Conservation (phyloP, 2,797 vertebrate species). For the Falco novaeseelandiae region DNA sequence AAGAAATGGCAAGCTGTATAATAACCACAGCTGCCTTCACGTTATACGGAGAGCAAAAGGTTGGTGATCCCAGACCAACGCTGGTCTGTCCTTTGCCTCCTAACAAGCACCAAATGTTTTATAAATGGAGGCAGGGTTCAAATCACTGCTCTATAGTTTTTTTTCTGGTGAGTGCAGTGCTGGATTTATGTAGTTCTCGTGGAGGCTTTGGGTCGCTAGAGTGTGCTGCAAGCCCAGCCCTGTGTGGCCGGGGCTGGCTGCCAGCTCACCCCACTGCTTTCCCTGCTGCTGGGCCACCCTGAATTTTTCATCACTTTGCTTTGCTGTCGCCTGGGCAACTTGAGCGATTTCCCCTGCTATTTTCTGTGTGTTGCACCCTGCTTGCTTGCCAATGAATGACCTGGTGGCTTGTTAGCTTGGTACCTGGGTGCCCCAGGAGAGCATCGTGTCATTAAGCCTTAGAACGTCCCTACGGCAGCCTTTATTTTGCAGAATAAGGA, state of each 20-base stretch:
- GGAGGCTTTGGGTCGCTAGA: constrained; percentile 74
- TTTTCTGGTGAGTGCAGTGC: accelerated
- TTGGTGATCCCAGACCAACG: accelerated
- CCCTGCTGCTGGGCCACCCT: constrained; percentile 28
- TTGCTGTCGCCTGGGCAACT: constrained; percentile 73
- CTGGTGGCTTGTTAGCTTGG: constrained; percentile 59
- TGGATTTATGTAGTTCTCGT: background rate
- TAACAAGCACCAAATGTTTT: background rate
- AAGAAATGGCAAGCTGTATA: background rate
- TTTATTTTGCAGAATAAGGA: constrained; percentile 63
- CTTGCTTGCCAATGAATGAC: constrained; percentile 52
- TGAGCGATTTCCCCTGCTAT: constrained; percentile 54
- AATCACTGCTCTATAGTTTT: background rate
- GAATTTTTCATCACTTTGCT: constrained; percentile 51
- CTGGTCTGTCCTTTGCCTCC: background rate
- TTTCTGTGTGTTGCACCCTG: constrained; percentile 66
- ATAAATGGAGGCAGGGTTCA: background rate
- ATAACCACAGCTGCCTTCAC: background rate
- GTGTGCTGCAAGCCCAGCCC: constrained; percentile 80
- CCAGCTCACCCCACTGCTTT: background rate
- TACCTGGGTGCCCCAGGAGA: constrained; percentile 55
- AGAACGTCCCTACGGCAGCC: background rate
- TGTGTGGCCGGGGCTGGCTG: background rate
- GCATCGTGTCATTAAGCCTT: constrained; percentile 29
- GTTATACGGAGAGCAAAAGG: background rate